Evolutionary conservation across 2,113 vertebrate genomes (phyloP).

Genomic region (Brevimyrus niger): DNA sequence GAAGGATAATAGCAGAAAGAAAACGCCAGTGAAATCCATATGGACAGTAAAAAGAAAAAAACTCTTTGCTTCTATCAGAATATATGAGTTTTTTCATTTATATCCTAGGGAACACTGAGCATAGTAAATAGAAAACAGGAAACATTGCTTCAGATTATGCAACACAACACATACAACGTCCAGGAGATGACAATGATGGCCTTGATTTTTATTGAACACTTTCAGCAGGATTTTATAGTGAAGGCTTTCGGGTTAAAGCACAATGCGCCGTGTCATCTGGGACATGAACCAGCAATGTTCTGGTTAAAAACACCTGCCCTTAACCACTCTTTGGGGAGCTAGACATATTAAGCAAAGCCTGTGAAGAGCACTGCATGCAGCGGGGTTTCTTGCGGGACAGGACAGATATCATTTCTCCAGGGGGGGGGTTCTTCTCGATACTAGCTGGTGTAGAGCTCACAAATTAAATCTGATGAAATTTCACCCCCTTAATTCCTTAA

Average conservation of each 20-base stretch:
- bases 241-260: not conserved
- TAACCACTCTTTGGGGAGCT: not conserved
- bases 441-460: not conserved
- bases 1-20: not conserved
- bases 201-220: not conserved
- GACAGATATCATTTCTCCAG: not conserved
- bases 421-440: not conserved
- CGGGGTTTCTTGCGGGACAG: not conserved
- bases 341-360: not conserved
- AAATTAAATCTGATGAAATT: not conserved
- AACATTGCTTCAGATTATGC: not conserved
- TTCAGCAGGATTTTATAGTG: not conserved
- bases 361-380: not conserved
- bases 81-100: not conserved
- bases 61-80: not conserved
- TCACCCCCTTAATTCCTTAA: not conserved
- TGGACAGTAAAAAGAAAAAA: not conserved
- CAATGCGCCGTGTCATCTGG: not conserved
- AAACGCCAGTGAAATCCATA: not conserved
- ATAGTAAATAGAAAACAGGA: not conserved
- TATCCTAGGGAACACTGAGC: not conserved
- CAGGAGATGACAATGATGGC: not conserved
- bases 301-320: not conserved
- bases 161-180: not conserved
- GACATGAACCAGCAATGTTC: not conserved